phyloP scores from a whole-genome alignment of 2,797 vertebrate species.

The Chloroceryle inda region DNA sequence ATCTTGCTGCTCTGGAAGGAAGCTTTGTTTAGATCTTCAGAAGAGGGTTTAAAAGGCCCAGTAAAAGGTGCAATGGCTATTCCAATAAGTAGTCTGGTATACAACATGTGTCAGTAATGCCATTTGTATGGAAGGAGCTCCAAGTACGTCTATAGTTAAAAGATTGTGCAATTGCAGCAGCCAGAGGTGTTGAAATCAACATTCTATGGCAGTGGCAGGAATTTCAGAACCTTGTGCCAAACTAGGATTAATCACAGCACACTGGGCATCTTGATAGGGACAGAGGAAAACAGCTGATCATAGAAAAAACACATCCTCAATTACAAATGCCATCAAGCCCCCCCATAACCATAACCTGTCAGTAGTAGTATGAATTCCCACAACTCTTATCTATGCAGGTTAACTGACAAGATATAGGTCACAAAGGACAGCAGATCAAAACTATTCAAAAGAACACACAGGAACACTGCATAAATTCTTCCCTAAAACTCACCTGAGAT shows the following conservation, averaged over 20 bases:
- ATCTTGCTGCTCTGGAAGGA: neutral
- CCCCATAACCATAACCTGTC: neutral
- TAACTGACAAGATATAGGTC: neutral
- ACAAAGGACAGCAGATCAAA: neutral
- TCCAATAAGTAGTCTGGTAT: neutral
- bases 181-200: slow-evolving; percentile 16
- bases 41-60: neutral
- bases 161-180: slow-evolving; percentile 12
- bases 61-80: neutral
- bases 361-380: neutral
- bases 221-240: slow-evolving; percentile 1
- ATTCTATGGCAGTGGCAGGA: neutral
- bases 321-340: neutral
- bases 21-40: neutral
- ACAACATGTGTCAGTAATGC: neutral
- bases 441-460: neutral
- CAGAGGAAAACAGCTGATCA: neutral
- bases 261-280: neutral
- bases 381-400: neutral
- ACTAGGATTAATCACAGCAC: slow-evolving; percentile 10
- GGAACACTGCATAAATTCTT: neutral
- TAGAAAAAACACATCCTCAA: neutral
- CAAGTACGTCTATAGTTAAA: slow-evolving; percentile 6
- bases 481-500: neutral
- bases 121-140: slow-evolving; percentile 58